Evolutionary conservation across 2,888 invertebrate genomes (phyloP), one percentile per base, ranked within the genome.

Genomic region (Corbicula japonica): DNA sequence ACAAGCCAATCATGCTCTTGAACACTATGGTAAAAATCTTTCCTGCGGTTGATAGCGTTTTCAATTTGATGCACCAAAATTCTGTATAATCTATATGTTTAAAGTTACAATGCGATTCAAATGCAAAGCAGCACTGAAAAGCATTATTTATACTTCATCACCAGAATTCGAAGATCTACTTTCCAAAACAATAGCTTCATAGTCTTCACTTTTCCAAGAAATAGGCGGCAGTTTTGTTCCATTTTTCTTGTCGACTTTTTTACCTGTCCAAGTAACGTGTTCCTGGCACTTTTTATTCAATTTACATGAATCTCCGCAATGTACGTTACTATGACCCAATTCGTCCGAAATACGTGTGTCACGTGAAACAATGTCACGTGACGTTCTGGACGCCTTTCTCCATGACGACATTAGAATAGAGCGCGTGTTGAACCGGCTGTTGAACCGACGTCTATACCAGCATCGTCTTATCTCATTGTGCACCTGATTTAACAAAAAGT

Each of bases 351-450:
- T n/a, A 65, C 65, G 65, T 18, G 52, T 58, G 34, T 75, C 75
- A 32, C 69, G 62, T 72, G 76, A 72, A 8, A 73, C 48, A n/a
- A 58, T 56, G 32, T 63, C 54, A n/a, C 82, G 71, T 44, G 78
- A 76, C 28, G 56, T 32, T 23, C 68, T 35, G 48, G 81, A 77
- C 3, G 68, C 61, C 60, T 81, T 81, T 41, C 82, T 46, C 75
- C 75, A 69, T 8, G 82, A 78, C 71, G 81, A 77, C 60, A 82
- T 48, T 62, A 78, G 58, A 30, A 78, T 28, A 18, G 78, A 69
- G 28, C 76, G 74, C 52, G 82, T 76, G 48, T 54, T 32, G 65
- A 69, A 65, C 30, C 44, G 52, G 32, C 77, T 72, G 10, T 58
- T 56, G 61, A 72, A 56, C 18, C 73, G 50, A 35, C 69, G 66